Base-by-base conservation (phyloP, 2,113 vertebrate genomes). In the Carassius carassius region DNA sequence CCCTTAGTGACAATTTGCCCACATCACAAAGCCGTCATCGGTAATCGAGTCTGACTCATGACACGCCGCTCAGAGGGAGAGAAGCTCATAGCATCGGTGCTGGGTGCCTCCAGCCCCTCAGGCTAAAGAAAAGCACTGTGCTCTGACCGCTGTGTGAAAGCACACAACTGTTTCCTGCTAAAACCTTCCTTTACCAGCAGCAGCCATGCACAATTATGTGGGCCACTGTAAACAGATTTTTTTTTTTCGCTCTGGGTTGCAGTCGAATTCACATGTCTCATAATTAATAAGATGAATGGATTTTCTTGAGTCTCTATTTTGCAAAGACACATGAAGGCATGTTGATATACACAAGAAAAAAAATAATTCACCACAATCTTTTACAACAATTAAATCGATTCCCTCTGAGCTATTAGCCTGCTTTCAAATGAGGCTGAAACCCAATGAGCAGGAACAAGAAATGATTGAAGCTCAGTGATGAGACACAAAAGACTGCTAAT, bases 1-100 rank as follows among this genome's bases (percentile, higher is more conserved):
- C 94, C 92, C 92, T 93, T 82, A 91, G 94, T 94, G 94, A 94
- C 93, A 94, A 93, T 94, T 94, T 94, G 93, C 94, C 94, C 94
- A 94, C 92, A 93, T 94, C 93, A 93, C 93, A 89, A 90, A 94
- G 87, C 92, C 92, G 82, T 95, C 95, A 94, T 76, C 72, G 89
- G 88, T 95, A 94, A 95, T 93, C 73, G 91, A 90, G 92, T 91
- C 88, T 92, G 95, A 95, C 93, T 95, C 67, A 87, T 95, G 94
- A 94, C 94, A 92, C 93, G 88, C 90, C 90, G 91, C 90, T 90
- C 80, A 90, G 92, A 91, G 92, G 90, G 92, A 92, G 92, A 83
- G 13, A 88, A 89, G 86, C 88, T 88, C 62, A 60, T 77, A 78
- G 86, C 85, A 35, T 85, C 86, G 90, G 91, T 90, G 75, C 90